A percentile compares a stretch with the other conserved stretches of the same genome.
These are phyloP conservation scores for Ammodytes marinus DNA, from an alignment of 2,113 vertebrate species.

Conservation along the genomic window DNA sequence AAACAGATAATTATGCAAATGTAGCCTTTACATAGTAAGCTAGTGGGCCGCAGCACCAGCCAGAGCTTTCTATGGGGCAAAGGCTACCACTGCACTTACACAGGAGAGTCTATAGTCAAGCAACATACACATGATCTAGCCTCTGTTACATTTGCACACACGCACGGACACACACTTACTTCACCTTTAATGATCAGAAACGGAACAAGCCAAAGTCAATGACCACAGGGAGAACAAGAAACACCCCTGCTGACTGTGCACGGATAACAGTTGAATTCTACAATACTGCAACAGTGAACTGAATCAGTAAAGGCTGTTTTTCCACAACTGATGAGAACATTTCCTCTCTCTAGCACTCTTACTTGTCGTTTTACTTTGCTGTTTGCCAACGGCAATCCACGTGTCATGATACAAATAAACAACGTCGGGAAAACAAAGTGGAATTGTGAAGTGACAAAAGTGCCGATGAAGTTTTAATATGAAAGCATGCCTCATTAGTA, in stretches of 20 bases:
- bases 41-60: slow-evolving; percentile 80
- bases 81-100: slow-evolving; percentile 56
- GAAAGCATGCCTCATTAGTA: slow-evolving; percentile 73
- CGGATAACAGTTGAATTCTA: slow-evolving; percentile 19
- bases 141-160: slow-evolving; percentile 51
- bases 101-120: slow-evolving; percentile 49
- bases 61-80: slow-evolving; percentile 67
- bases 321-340: slow-evolving; percentile 7
- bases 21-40: slow-evolving; percentile 88
- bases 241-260: slow-evolving; percentile 52
- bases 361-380: background rate
- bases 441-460: slow-evolving; percentile 52
- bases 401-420: slow-evolving; percentile 26
- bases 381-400: slow-evolving; percentile 45
- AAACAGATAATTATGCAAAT: slow-evolving; percentile 88
- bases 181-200: slow-evolving; percentile 76
- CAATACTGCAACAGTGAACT: slow-evolving; percentile 16
- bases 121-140: slow-evolving; percentile 45
- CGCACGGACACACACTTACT: slow-evolving; percentile 41
- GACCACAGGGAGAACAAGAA: slow-evolving; percentile 57
- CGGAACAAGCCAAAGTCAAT: slow-evolving; percentile 64
- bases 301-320: slow-evolving; percentile 29
- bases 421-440: slow-evolving; percentile 27
- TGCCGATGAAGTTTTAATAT: slow-evolving; percentile 59
- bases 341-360: slow-evolving; percentile 1